Evolutionary conservation across 2,113 vertebrate species (phyloP), one percentile per base, ranked within the genome.

Genomic region (Cepphus grylle): DNA sequence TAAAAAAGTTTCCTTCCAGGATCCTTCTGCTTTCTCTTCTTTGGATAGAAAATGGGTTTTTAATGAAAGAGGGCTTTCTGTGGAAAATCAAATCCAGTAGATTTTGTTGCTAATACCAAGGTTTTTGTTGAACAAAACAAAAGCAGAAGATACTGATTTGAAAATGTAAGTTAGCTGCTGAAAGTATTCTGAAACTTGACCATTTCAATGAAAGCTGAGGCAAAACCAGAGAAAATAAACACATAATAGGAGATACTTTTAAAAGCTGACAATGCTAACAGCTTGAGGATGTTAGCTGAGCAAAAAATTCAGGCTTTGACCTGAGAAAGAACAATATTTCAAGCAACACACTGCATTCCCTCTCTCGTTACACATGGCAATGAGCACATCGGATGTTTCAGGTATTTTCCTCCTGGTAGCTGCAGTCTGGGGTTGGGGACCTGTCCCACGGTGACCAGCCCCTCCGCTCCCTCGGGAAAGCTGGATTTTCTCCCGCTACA

Each of bases 401-500:
- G 6, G 15, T 56, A 3, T 27, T 70, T 32, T 65, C 14, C 18
- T 27, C 18, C 25, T 38, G 4, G 32, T 5, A 45, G 69, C 32
- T 78, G 38, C 6, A 47, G 38, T 36, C 12, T 71, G 58, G 47
- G 8, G 4, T 27, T 36, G 74, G 66, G 49, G 42, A 62, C 8
- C 10, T 4, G 11, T 42, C n/a, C 53, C 29, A 20, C 0, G 0
- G 47, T 6, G 4, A 3, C 9, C 34, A 90, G 42, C 9, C 36
- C 7, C 79, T 71, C 77, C 32, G 18, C 49, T 56, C 27, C 62
- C 62, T 36, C 5, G 6, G 15, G 40, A 6, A 27, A 42, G 34
- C 15, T 25, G 34, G 9, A 11, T 47, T 49, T 32, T 20, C 50
- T 43, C 15, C 69, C 52, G 50, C 73, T 91, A 42, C 50, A 90